A percentile compares a stretch with the other conserved stretches of the same genome.
phyloP scores from a whole-genome alignment of 92 coral and sea anemone genomes.

The Isaurus tuberculatus region DNA sequence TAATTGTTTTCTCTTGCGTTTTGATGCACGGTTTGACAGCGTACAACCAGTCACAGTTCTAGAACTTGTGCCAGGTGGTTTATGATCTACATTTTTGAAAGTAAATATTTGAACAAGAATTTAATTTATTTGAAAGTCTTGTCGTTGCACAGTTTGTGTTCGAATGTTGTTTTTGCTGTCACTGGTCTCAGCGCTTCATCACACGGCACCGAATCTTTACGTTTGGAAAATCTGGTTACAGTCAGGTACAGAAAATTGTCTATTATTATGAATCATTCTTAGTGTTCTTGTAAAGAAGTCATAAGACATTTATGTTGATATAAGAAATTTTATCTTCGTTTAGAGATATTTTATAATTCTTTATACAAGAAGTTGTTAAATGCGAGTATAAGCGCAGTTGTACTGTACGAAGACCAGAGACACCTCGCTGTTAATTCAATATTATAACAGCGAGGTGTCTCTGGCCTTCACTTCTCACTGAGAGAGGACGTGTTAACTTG shows the following conservation, averaged over 20 bases:
- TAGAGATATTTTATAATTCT: neutral
- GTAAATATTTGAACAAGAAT: conserved; percentile 3
- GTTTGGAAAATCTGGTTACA: too few species aligned
- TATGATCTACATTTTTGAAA: neutral
- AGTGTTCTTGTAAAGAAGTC: neutral
- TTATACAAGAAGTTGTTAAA: neutral
- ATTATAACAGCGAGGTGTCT: too few species aligned
- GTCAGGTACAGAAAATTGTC: neutral
- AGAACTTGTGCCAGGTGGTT: neutral
- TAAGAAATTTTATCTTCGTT: too few species aligned
- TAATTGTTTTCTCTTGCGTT: neutral
- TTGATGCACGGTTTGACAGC: neutral
- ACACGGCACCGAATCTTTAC: neutral
- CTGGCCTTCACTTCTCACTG: too few species aligned
- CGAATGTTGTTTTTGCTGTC: neutral
- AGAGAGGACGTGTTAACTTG: too few species aligned
- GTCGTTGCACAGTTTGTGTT: neutral
- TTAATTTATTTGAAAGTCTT: neutral
- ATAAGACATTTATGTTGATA: neutral
- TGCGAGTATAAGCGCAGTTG: neutral
- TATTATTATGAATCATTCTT: neutral
- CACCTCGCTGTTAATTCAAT: too few species aligned
- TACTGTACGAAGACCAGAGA: neutral
- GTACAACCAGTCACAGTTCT: too few species aligned
- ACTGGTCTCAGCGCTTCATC: neutral